These are phyloP conservation scores for Phataginus tetradactyla DNA, from an alignment of 2,797 vertebrate species.

Conservation along the genomic window DNA sequence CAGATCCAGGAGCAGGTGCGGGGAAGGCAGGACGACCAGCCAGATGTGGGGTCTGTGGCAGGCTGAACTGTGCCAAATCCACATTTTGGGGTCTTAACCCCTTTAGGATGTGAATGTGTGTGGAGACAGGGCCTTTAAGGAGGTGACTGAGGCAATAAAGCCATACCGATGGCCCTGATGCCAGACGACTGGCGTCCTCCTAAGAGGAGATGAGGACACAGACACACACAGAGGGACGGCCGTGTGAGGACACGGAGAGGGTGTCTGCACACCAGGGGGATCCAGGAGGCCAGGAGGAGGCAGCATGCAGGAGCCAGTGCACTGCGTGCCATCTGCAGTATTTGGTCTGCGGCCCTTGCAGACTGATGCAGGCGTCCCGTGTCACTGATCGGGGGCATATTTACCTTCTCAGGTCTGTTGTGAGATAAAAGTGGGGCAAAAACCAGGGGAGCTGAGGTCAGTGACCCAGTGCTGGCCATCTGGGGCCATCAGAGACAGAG, in stretches of 20 bases:
- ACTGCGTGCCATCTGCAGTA: no score
- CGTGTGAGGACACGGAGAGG: no score
- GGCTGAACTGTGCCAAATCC: neutral
- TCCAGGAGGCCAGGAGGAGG: no score
- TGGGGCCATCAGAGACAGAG: neutral
- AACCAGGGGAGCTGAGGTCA: neutral
- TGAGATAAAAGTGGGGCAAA: no score
- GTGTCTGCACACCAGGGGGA: neutral
- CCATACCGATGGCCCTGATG: neutral
- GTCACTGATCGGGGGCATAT: no score
- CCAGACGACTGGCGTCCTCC: neutral
- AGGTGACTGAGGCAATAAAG: neutral
- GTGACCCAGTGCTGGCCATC: no score
- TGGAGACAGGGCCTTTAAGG: no score
- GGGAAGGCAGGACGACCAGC: no score
- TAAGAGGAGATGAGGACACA: neutral
- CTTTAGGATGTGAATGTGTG: neutral
- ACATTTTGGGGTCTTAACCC: neutral
- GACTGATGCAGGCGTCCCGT: accelerated
- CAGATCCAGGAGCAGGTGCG: no score
- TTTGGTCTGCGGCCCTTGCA: neutral
- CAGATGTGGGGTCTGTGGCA: no score
- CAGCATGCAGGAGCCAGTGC: no score
- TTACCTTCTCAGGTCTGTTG: neutral
- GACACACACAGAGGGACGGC: neutral